Evolutionary conservation across 2,888 invertebrate species (phyloP), one percentile per base, ranked within the genome.

Genomic region (Pinctada fucata): DNA sequence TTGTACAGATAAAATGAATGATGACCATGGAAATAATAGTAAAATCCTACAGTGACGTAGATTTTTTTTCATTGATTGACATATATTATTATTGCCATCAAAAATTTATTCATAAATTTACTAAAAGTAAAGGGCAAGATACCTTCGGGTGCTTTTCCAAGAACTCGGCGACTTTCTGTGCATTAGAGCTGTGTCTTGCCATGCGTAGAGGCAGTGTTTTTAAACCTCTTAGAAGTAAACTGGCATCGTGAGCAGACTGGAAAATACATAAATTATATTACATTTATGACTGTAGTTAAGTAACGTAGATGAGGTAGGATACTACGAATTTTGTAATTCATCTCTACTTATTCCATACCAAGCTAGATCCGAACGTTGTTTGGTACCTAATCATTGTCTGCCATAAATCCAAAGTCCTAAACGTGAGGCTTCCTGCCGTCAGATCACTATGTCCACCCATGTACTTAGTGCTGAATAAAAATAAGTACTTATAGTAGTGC

Each of bases 201-300:
- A 99, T 99, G 76, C 99, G 94, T 49, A 99, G 88, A 3, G 96
- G 95, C 49, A 99, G 94, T 0, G 99, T 99, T 93, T 99, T 99
- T 80, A 99, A 93, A 89, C 99, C 97, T 48, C 93, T 88, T 0
- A 89, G 73, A 8, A 90, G 67, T 31, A 89, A 82, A 72, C 87
- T 87, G 13, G 87, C 87, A 69, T 88, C 89, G 68, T 87, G 87
- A 13, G 90, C 87, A 2, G 88, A 88, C 88, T 88, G 72, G 4
- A 31, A 68, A 58, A 72, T 16, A 67, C 2, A 49, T 31, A 31
- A 58, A 13, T 58, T 13, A 58, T 58, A 13, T 13, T 58, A 10
- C 58, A 13, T 13, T 58, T 58, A 6, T 58, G 58, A 58, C 52
- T 31, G 3, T 13, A 71, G 58, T 6, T 10, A 58, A 58, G 13